phyloP scores from a whole-genome alignment of 2,113 vertebrate genomes.

The Saimiri boliviensis region DNA sequence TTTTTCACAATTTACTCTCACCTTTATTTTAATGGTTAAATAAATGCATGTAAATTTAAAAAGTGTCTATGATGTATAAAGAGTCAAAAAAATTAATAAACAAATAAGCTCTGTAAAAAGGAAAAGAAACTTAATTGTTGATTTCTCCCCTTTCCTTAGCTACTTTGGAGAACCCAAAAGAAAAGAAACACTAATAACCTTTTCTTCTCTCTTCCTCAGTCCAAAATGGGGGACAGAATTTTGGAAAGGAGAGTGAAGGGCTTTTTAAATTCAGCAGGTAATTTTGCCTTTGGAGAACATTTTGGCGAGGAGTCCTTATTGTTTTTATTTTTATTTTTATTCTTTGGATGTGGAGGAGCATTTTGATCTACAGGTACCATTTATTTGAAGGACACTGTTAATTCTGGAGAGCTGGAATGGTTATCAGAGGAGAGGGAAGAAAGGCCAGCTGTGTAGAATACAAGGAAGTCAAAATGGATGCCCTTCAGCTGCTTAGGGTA shows the following conservation, averaged over 20 bases:
- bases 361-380: background rate
- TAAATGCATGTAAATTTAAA: background rate
- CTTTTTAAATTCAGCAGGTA: background rate
- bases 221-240: background rate
- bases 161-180: background rate
- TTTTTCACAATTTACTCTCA: background rate
- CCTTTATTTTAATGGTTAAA: background rate
- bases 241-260: background rate
- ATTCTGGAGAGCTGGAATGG: background rate
- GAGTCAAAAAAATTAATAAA: background rate
- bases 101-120: background rate
- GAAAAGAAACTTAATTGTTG: background rate
- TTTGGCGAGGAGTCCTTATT: background rate
- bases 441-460: background rate
- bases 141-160: background rate
- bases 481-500: background rate
- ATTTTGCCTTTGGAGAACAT: constrained; percentile 15
- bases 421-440: background rate
- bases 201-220: background rate
- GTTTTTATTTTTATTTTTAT: background rate
- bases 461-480: background rate
- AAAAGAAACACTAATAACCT: background rate
- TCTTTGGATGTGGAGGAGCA: background rate
- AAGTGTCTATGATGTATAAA: background rate
- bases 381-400: background rate